These are phyloP conservation scores for Drosophila nannoptera DNA, from an alignment of 1,140 invertebrate species.

Conservation along the genomic window DNA sequence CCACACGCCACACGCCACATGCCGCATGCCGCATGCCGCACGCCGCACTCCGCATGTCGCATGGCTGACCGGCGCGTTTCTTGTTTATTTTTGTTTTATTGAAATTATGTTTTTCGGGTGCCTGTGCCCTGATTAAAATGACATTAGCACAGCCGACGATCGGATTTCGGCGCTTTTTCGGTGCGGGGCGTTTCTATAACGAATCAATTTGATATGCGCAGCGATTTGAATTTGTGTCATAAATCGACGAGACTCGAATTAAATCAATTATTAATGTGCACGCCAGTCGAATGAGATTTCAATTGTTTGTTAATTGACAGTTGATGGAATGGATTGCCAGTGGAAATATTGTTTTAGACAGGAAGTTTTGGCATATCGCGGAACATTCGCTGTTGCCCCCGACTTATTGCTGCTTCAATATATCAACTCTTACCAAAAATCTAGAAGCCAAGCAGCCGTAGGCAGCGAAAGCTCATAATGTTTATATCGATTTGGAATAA, in stretches of 20 bases:
- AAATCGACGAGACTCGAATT: slow-evolving; percentile 25
- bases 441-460: too few species aligned
- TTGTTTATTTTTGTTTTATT: slow-evolving; percentile 50
- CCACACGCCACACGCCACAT: slow-evolving; percentile 3
- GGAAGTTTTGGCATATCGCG: background rate
- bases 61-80: background rate
- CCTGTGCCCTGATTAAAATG: slow-evolving; percentile 49
- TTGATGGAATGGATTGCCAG: slow-evolving; percentile 32
- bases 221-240: slow-evolving; percentile 40
- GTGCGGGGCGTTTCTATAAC: slow-evolving; percentile 4
- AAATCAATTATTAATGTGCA: slow-evolving; percentile 42
- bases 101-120: slow-evolving; percentile 43
- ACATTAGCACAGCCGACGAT: slow-evolving; percentile 38
- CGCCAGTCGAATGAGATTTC: slow-evolving; percentile 21
- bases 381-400: too few species aligned
- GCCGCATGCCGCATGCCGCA: background rate
- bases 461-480: too few species aligned
- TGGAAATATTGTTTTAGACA: slow-evolving; percentile 1
- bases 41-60: background rate
- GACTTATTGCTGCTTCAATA: too few species aligned
- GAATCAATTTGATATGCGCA: slow-evolving; percentile 33
- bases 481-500: too few species aligned
- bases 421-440: too few species aligned
- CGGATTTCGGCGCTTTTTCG: slow-evolving; percentile 3
- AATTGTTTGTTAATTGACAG: slow-evolving; percentile 54